A percentile compares a stretch with the other conserved stretches of the same genome.
These are phyloP conservation scores for Styela plicata DNA, from an alignment of 23 tunicate genomes.

Conservation along the genomic window DNA sequence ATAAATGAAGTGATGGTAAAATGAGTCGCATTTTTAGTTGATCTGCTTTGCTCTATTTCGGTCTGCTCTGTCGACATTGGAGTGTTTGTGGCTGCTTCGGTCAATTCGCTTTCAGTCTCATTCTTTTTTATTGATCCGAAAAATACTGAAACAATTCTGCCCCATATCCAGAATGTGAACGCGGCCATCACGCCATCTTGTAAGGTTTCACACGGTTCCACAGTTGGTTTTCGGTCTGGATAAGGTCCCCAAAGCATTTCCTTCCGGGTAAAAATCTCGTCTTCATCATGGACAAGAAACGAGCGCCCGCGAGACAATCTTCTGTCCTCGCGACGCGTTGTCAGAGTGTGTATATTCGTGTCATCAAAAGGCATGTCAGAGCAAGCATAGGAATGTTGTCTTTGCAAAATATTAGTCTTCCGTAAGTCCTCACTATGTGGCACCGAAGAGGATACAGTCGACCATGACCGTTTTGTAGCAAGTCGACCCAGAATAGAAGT, in stretches of 20 bases:
- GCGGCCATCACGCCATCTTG: not conserved
- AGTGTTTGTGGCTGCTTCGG: too few species aligned
- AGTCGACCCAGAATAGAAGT: not conserved
- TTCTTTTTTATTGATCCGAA: not conserved
- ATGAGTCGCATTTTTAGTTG: not conserved
- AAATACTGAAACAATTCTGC: not conserved
- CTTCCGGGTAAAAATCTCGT: not conserved
- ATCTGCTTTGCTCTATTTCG: too few species aligned
- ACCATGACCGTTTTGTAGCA: not conserved
- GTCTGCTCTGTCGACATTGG: too few species aligned
- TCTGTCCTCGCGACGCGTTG: not conserved
- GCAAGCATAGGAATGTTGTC: not conserved
- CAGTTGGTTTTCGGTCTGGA: not conserved
- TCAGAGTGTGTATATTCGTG: not conserved
- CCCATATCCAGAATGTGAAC: not conserved
- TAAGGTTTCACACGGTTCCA: not conserved
- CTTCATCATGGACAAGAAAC: not conserved
- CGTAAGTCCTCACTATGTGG: not conserved
- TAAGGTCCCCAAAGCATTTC: not conserved
- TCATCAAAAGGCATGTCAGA: not conserved
- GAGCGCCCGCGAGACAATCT: not conserved
- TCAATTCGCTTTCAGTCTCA: too few species aligned
- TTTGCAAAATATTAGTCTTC: not conserved
- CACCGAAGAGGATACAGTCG: not conserved
- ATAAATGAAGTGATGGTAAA: not conserved